These are phyloP conservation scores for Grammomys surdaster DNA, from an alignment of 2,113 vertebrate genomes.

Conservation along the genomic window DNA sequence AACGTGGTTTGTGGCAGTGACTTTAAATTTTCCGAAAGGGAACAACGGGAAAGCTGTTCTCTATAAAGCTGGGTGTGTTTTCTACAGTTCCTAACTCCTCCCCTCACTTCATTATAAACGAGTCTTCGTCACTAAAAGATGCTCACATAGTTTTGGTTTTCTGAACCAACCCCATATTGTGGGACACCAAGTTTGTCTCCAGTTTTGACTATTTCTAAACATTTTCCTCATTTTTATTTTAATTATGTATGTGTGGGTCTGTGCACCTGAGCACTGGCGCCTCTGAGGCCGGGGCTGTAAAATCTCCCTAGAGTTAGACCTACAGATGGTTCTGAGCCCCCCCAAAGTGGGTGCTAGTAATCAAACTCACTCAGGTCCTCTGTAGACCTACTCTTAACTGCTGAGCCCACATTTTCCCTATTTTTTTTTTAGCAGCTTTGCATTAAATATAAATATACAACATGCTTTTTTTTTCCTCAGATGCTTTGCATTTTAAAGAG, in stretches of 20 bases:
- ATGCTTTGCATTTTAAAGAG: conserved; percentile 49
- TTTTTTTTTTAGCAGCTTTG: conserved; percentile 11
- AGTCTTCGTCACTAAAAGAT: not conserved
- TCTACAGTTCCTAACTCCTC: not conserved
- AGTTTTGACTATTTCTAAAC: conserved; percentile 38
- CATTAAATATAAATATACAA: not conserved
- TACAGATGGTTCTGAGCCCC: not conserved
- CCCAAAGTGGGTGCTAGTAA: too few relatives aligned
- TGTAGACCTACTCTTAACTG: not conserved
- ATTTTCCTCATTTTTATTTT: not conserved
- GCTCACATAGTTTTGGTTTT: not conserved
- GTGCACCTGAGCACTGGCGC: too few relatives aligned
- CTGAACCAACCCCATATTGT: not conserved
- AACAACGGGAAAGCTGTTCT: not conserved
- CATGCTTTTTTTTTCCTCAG: not conserved
- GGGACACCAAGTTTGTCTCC: not conserved
- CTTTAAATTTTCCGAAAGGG: not conserved
- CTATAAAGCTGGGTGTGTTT: not conserved
- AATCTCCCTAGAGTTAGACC: not conserved
- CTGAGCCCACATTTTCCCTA: not conserved
- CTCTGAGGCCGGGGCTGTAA: not conserved
- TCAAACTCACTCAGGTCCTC: not conserved
- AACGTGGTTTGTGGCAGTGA: not conserved
- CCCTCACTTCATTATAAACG: not conserved
- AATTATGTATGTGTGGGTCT: not conserved